Evolutionary conservation across 2,113 vertebrate species (phyloP).

Genomic region (Pteropus alecto): DNA sequence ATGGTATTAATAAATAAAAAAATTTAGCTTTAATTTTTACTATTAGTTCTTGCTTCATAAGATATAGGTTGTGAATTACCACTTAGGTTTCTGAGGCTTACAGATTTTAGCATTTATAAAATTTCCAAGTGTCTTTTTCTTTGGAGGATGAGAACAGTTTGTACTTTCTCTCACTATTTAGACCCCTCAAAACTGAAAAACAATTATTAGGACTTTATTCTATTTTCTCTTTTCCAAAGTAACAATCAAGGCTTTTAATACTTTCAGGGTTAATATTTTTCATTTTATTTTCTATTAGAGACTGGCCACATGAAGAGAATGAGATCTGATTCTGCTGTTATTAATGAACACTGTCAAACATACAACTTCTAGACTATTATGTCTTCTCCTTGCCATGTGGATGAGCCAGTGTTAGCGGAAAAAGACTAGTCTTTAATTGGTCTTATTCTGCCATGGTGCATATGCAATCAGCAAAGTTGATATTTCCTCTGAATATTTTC

Average conservation of each 20-base stretch:
- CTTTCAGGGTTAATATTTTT: neutral
- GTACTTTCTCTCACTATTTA: neutral
- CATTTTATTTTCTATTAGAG: neutral
- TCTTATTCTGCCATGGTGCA: neutral
- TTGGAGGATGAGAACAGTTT: neutral
- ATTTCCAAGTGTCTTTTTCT: neutral
- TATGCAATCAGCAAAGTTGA: neutral
- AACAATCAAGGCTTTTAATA: neutral
- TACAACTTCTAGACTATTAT: neutral
- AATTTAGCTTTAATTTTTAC: neutral
- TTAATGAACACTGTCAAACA: conserved; percentile 12
- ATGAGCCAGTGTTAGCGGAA: neutral
- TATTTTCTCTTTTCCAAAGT: neutral
- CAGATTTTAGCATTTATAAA: neutral
- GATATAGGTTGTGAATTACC: neutral
- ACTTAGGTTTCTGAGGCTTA: neutral
- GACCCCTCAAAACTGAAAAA: neutral
- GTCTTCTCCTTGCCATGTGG: neutral
- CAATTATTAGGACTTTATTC: neutral
- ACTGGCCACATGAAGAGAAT: neutral
- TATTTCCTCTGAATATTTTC: neutral
- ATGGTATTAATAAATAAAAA: neutral
- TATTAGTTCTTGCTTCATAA: neutral
- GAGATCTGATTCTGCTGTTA: neutral
- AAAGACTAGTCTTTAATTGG: neutral